Percentiles rank a stretch among this genome's conserved stretches.
phyloP scores from a whole-genome alignment of 1,140 invertebrate genomes.

The Drosophila pandora region DNA sequence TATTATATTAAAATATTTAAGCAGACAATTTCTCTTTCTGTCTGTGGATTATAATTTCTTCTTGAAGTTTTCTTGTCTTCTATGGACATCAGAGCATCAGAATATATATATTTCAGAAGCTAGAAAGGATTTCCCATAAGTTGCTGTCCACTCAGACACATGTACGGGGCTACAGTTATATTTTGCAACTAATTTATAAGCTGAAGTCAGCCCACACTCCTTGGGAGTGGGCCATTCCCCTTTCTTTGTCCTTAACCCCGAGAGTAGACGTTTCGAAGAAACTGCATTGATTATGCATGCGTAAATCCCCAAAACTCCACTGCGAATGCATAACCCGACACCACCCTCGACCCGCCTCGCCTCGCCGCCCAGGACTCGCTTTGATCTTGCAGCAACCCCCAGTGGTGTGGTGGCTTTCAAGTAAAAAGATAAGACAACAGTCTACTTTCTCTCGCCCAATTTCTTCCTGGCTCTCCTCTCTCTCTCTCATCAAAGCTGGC shows the following conservation, averaged over 20 bases:
- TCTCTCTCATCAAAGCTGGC: background rate
- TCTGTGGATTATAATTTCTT: background rate
- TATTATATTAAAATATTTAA: no score
- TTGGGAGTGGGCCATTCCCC: background rate
- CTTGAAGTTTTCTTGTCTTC: background rate
- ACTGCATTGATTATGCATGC: slow-evolving; percentile 80
- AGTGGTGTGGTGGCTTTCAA: slow-evolving; percentile 53
- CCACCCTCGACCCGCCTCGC: background rate
- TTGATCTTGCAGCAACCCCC: slow-evolving; percentile 8
- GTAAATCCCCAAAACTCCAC: slow-evolving; percentile 69
- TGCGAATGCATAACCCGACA: slow-evolving; percentile 30
- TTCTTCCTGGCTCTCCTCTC: background rate
- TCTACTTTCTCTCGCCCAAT: background rate
- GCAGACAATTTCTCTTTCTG: no score
- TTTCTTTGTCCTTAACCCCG: slow-evolving; percentile 3
- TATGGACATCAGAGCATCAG: background rate
- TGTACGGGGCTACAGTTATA: slow-evolving; percentile 53
- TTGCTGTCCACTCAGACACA: slow-evolving; percentile 14
- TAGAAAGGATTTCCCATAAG: background rate
- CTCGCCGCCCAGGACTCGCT: background rate
- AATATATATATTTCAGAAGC: background rate
- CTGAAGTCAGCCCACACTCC: slow-evolving; percentile 18
- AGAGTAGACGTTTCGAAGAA: slow-evolving; percentile 44
- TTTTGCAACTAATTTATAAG: slow-evolving; percentile 72
- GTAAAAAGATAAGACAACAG: slow-evolving; percentile 76